These are phyloP conservation scores for Dreissena rostriformis DNA, from an alignment of 1,140 invertebrate genomes.

Conservation along the genomic window DNA sequence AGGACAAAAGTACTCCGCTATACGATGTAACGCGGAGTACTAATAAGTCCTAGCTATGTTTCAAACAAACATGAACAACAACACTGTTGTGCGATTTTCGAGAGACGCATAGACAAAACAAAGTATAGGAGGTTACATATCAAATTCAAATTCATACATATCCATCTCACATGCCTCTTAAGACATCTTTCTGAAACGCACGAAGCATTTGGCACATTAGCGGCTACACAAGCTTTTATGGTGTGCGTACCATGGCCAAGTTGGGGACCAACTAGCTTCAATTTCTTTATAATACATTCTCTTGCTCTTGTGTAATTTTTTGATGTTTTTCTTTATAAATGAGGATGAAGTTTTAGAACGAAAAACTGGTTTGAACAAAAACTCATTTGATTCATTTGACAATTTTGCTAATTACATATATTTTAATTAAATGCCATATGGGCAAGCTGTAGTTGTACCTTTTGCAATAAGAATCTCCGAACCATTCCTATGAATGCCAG, in stretches of 20 bases:
- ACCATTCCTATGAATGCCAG: slow-evolving; percentile 49
- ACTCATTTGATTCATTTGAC: slow-evolving; percentile 40
- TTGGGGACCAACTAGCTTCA: slow-evolving; percentile 18
- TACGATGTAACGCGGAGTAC: too few relatives aligned
- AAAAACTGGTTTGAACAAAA: slow-evolving; percentile 52
- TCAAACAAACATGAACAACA: too few relatives aligned
- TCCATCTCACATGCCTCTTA: slow-evolving; percentile 26
- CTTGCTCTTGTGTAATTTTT: slow-evolving; percentile 18
- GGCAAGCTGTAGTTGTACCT: slow-evolving; percentile 44
- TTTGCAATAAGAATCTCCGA: slow-evolving; percentile 53
- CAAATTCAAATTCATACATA: too few relatives aligned
- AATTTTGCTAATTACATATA: slow-evolving; percentile 19
- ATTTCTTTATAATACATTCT: slow-evolving; percentile 28
- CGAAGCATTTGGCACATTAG: neutral
- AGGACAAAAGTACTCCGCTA: too few relatives aligned
- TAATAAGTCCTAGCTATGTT: too few relatives aligned
- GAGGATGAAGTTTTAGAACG: slow-evolving; percentile 17
- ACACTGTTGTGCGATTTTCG: too few relatives aligned
- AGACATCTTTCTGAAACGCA: slow-evolving; percentile 11
- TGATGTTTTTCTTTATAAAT: slow-evolving; percentile 51
- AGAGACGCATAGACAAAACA: too few relatives aligned
- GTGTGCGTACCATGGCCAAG: slow-evolving; percentile 21
- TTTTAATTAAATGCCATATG: slow-evolving; percentile 25
- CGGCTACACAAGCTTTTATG: neutral
- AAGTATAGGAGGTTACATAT: too few relatives aligned